Evolutionary conservation across 1,140 invertebrate species (phyloP).

Genomic region (Drosophila persimilis): DNA sequence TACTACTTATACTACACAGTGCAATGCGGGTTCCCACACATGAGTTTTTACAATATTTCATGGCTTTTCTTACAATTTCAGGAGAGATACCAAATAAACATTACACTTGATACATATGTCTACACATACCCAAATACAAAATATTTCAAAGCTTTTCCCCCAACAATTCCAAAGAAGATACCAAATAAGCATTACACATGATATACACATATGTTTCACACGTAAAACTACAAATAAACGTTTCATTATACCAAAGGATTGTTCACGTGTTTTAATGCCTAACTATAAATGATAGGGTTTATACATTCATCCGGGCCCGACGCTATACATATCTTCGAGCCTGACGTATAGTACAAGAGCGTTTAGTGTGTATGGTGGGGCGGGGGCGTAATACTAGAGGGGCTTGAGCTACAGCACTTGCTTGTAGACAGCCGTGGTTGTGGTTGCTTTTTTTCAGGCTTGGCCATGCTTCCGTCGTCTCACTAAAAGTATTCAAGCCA

Average conservation of each 20-base stretch:
- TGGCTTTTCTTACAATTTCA: slow-evolving; percentile 16
- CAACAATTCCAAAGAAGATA: slow-evolving; percentile 17
- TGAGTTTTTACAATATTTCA: slow-evolving; percentile 1
- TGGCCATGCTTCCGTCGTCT: slow-evolving; percentile 38
- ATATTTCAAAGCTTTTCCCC: slow-evolving; percentile 30
- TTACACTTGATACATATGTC: too few relatives aligned
- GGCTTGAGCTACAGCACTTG: slow-evolving; percentile 40
- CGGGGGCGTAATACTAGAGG: slow-evolving; percentile 31
- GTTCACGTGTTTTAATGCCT: slow-evolving; percentile 49
- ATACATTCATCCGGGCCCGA: slow-evolving; percentile 52
- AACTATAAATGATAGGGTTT: slow-evolving; percentile 52
- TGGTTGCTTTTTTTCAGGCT: slow-evolving; percentile 36
- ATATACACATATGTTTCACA: too few relatives aligned
- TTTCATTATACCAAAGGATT: slow-evolving; percentile 35
- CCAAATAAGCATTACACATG: slow-evolving; percentile 50
- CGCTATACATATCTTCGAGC: slow-evolving; percentile 39
- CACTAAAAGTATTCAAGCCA: slow-evolving; percentile 15
- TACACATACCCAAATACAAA: too few relatives aligned
- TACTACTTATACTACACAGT: too few relatives aligned
- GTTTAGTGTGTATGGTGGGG: slow-evolving; percentile 1
- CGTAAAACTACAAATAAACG: slow-evolving; percentile 12
- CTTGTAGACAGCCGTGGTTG: slow-evolving; percentile 36
- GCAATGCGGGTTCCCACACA: too few relatives aligned
- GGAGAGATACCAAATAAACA: slow-evolving; percentile 32
- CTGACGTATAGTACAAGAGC: slow-evolving; percentile 37